phyloP scores from a whole-genome alignment of 2,113 vertebrate species.

The Oncorhynchus clarkii region DNA sequence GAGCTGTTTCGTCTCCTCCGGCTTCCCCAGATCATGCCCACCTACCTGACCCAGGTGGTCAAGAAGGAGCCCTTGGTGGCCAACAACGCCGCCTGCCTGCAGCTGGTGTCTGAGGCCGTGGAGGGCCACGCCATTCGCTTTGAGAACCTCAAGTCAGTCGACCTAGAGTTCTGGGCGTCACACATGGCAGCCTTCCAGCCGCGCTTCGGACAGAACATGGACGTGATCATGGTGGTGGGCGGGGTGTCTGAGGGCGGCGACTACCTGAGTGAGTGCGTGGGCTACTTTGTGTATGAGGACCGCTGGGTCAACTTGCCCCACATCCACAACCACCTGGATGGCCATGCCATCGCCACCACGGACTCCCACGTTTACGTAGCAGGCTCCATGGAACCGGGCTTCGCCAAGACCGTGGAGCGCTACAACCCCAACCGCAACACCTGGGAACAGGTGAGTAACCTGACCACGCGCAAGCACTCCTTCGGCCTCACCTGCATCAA shows the following conservation, averaged over 20 bases:
- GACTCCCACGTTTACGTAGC: slow-evolving; percentile 85
- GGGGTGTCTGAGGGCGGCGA: slow-evolving; percentile 88
- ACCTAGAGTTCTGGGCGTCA: slow-evolving; percentile 70
- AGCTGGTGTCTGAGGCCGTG: slow-evolving; percentile 80
- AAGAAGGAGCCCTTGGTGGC: slow-evolving; percentile 80
- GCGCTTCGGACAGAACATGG: slow-evolving; percentile 88
- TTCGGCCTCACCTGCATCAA: slow-evolving; percentile 84
- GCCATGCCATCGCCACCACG: slow-evolving; percentile 82
- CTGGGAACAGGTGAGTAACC: slow-evolving; percentile 88
- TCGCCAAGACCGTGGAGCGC: slow-evolving; percentile 86
- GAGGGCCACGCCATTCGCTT: slow-evolving; percentile 84
- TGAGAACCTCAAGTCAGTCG: slow-evolving; percentile 79
- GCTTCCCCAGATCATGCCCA: slow-evolving; percentile 87
- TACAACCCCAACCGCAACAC: slow-evolving; percentile 85
- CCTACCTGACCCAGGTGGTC: slow-evolving; percentile 83
- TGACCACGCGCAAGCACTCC: slow-evolving; percentile 85
- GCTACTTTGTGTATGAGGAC: slow-evolving; percentile 86
- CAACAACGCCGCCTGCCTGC: slow-evolving; percentile 73
- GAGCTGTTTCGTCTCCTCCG: slow-evolving; percentile 86
- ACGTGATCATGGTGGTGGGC: slow-evolving; percentile 88
- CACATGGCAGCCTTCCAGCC: slow-evolving; percentile 71
- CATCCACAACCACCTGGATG: slow-evolving; percentile 87
- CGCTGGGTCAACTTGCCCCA: slow-evolving; percentile 88
- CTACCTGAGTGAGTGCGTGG: slow-evolving; percentile 87
- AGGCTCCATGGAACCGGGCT: slow-evolving; percentile 88